Base-by-base conservation (phyloP, 2,888 invertebrate genomes). In the Proisotoma minuta region DNA sequence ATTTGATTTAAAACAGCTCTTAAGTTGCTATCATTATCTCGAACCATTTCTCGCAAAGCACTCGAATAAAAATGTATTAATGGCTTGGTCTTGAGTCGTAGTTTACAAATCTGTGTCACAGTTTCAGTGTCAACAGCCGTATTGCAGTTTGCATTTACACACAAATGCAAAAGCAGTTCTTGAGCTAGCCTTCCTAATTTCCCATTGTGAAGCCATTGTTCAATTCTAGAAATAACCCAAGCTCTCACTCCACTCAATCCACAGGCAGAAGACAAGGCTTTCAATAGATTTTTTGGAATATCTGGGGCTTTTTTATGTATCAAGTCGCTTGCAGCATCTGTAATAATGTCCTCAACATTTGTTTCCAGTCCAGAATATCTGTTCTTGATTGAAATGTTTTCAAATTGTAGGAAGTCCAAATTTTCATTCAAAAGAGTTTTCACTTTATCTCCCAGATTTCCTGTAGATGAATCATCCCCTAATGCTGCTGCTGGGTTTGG, bases 31-130 rank as follows among this genome's bases (percentile, higher is more conserved):
- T 89, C 86, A 75, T 91, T 89, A 57, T 90, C 84, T 15, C 84
- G 84, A 47, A 97, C 87, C 82, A 97, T 85, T 78, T 97, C 96
- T 75, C 93, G 82, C 56, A 96, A 84, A 72, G 94, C 92, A 47
- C 87, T 83, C 76, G 94, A 85, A 77, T 92, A 96, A 63, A 92
- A 87, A 76, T 88, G 90, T 64, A 93, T 87, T 69, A 95, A 84
- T 1, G 91, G 91, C 78, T 97, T 97, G 29, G 92, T 93, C 80
- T 98, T 98, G 68, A 96, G 81, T 51, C 96, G 81, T 81, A 98
- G 88, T 78, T 94, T 89, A 3, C 91, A 88, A 24, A 98, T 81
- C 74, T 88, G 87, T 28, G 88, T 86, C 59, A 97, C 86, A 27
- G 92, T 89, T 75, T 88, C 87, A 27, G 84, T 78, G 79, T 91